Base-by-base conservation (phyloP, 2,888 invertebrate species). In the Microctonus brassicae region DNA sequence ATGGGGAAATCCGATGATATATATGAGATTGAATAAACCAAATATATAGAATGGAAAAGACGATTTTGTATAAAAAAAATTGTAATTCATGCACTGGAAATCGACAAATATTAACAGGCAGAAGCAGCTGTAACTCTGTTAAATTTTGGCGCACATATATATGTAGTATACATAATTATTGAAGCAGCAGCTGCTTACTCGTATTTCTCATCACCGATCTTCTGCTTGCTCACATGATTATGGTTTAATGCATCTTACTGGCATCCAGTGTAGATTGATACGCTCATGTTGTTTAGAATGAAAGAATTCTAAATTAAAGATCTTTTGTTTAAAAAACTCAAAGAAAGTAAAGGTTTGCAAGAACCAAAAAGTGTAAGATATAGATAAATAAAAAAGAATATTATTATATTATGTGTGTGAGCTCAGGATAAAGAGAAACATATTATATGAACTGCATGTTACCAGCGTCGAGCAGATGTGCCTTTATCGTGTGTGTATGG, bases 401-500 rank as follows among this genome's bases (percentile, higher is more conserved):
- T 1, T 9, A 36, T 9, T 9, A 36, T n/a, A 20, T 1, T 17
- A 17, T 7, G 17, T 17, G 17, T n/a, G 17, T 1, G 47, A 17
- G 29, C 29, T 22, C 13, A 34, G 26, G 29, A 29, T 3, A 29
- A 7, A 5, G 29, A 29, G 29, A 29, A 29, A 7, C 29, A 7
- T 5, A 7, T 5, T 5, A 29, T 7, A 47, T 57, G 42, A 57
- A 67, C 26, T 58, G 67, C 58, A 39, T n/a, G n/a, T n/a, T n/a
- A 47, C 47, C 13, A 29, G 29, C 33, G 58, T 29, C 74, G 78
- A 82, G 83, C 84, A 84, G 84, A 84, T 85, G n/a, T n/a, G n/a
- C n/a, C n/a, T n/a, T n/a, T n/a, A n/a, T n/a, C n/a, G 84, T 83
- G 74, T 83, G 74, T 82, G 79, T 80, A 82, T 81, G 84, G 81